Evolutionary conservation across 2,888 invertebrate species (phyloP), one percentile per base, ranked within the genome.

Genomic region (Tholera decimalis): DNA sequence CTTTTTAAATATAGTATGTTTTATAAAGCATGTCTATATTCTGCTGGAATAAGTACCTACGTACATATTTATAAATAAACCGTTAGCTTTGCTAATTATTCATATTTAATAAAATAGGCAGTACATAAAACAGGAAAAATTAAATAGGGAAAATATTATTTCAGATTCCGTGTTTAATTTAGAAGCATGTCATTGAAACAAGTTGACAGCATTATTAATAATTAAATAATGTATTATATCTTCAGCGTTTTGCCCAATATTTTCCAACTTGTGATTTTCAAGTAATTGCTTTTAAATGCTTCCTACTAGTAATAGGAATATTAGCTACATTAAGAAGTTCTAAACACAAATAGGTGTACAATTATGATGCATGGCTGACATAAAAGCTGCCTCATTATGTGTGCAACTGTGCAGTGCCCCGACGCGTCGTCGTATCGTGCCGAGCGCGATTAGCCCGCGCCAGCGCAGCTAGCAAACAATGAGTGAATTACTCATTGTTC

Each of bases 401-500:
- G 74, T 73, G 68, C 57, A 78, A 30, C 51, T 43, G 74, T 73
- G 68, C 57, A 78, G 35, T 55, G 68, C 59, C 54, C 43, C 47
- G 22, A 22, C 47, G 46, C 41, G 39, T 30, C 58, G 9, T 15
- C 59, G 18, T 41, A 20, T 24, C 76, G 44, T 37, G 49, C 24
- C 49, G 8, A 37, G 26, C 7, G 43, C 47, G 59, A 66, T 57
- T 73, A 66, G 47, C 46, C 35, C 33, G 50, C 22, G 50, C 54
- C 33, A 28, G 41, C 46, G 24, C 54, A 41, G n/a, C 58, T 37
- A 60, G 44, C 54, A 35, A 54, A 67, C 60, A 77, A 65, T 69
- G 44, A 62, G 37, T 50, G 47, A 70, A 73, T 76, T 76, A 82
- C 49, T 66, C 72, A 70, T 60, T 67, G 69, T 69, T 53, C 15